phyloP scores from a whole-genome alignment of 92 coral and sea anemone genomes.

The Siderastrea radians region DNA sequence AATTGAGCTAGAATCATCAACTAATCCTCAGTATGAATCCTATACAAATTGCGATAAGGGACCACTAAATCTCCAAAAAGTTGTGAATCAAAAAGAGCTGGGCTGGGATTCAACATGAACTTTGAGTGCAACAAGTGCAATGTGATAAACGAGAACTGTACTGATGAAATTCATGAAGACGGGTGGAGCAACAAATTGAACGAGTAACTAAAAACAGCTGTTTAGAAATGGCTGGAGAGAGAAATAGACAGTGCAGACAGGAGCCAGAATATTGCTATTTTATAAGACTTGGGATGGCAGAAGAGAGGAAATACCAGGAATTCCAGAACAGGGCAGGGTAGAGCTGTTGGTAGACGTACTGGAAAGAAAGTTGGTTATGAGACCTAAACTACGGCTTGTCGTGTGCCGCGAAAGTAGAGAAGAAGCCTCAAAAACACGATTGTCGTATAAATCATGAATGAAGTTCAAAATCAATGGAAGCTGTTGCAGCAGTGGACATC shows the following conservation, averaged over 20 bases:
- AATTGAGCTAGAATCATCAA: not conserved
- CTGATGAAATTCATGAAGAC: slow-evolving; percentile 12
- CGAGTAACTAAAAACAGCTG: slow-evolving; percentile 1
- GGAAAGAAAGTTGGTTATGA: slow-evolving; percentile 11
- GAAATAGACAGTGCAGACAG: not conserved
- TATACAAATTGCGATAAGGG: slow-evolving; percentile 8
- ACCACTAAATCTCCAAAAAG: not conserved
- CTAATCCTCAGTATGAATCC: not conserved
- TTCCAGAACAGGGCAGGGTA: slow-evolving; percentile 16
- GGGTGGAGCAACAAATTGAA: not conserved
- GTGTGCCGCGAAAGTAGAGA: too few species aligned
- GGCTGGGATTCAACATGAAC: not conserved
- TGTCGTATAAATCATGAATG: not conserved
- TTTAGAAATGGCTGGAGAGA: not conserved
- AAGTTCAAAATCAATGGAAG: slow-evolving; percentile 5
- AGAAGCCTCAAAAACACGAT: not conserved
- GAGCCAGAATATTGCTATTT: slow-evolving; percentile 5
- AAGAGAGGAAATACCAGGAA: slow-evolving; percentile 36
- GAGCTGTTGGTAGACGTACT: slow-evolving; percentile 1
- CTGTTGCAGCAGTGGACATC: slow-evolving; percentile 17
- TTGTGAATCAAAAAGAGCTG: slow-evolving; percentile 7
- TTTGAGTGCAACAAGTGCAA: slow-evolving; percentile 4
- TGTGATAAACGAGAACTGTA: not conserved
- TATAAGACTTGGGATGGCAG: slow-evolving; percentile 37
- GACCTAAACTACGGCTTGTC: slow-evolving; percentile 16